Evolutionary conservation across 2,888 invertebrate species (phyloP), one percentile per base, ranked within the genome.

Genomic region (Diarsia rubi): DNA sequence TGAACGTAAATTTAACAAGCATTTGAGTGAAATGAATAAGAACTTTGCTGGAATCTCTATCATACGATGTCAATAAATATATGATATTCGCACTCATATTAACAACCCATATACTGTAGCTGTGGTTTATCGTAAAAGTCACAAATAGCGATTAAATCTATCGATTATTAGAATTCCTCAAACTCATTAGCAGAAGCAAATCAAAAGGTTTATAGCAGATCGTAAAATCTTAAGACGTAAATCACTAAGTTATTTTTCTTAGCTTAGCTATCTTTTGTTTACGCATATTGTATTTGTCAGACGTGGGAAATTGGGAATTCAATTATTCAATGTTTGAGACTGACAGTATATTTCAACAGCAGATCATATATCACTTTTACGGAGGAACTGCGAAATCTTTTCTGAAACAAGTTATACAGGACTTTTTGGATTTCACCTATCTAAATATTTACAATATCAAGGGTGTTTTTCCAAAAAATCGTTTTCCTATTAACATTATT

Each of bases 291-390:
- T 78, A 52, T 73, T 62, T 67, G 27, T 47, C 37, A 64, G 62
- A 71, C 67, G 73, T 82, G 77, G 83, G 84, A 90, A 91, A 89
- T 90, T 89, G 84, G 88, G 82, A 81, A 85, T 77, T 86, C 83
- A 88, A 86, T 87, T 89, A 89, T 87, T 83, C 76, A 82, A 82
- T 49, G 70, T 80, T 78, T 79, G 57, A 75, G 82, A 75, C 45
- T 47, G 54, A 70, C 79, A 78, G 3, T 75, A 54, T 75, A 82
- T 71, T 63, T 42, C 79, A 75, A 45, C 47, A 37, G 5, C 37
- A 37, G 6, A 37, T 37, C 37, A 37, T 37, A 27, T 69, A 59
- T 86, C 80, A 86, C 84, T n/a, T 63, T 47, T 69, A 52, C 42
- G 5, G 4, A 19, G 14, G 68, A 47, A 14, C 1, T 54, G 19